Conservation (phyloP, 2,888 invertebrate species). For the Adineta ricciae region DNA sequence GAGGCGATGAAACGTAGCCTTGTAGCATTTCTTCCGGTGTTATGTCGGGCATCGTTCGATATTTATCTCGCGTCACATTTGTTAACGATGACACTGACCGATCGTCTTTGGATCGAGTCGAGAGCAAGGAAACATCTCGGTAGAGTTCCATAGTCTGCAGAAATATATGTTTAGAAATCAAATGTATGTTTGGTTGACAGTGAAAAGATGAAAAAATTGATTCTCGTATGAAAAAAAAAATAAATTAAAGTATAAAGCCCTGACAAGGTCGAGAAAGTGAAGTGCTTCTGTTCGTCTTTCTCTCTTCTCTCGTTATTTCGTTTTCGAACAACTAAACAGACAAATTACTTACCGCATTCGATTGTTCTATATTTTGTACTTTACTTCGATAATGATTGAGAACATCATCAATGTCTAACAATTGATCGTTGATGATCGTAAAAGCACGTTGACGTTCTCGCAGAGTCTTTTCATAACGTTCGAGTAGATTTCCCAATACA, state of each 20-base stretch:
- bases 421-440: neutral
- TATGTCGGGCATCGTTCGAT: neutral
- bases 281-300: neutral
- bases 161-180: neutral
- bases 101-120: neutral
- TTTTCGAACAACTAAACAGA: neutral
- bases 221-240: neutral
- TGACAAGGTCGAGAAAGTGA: neutral
- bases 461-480: neutral
- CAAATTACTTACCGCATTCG: neutral
- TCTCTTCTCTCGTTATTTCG: neutral
- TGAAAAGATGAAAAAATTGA: neutral
- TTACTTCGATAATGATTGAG: neutral
- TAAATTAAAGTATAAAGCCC: neutral
- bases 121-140: neutral
- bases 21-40: conserved; percentile 7
- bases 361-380: neutral
- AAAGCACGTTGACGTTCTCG: neutral
- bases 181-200: neutral
- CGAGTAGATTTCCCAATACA: neutral
- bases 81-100: neutral
- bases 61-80: neutral
- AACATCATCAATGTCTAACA: neutral
- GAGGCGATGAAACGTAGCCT: neutral
- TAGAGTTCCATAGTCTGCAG: neutral